These are phyloP conservation scores for Nebria salina DNA, from an alignment of 2,888 invertebrate genomes.

Conservation along the genomic window DNA sequence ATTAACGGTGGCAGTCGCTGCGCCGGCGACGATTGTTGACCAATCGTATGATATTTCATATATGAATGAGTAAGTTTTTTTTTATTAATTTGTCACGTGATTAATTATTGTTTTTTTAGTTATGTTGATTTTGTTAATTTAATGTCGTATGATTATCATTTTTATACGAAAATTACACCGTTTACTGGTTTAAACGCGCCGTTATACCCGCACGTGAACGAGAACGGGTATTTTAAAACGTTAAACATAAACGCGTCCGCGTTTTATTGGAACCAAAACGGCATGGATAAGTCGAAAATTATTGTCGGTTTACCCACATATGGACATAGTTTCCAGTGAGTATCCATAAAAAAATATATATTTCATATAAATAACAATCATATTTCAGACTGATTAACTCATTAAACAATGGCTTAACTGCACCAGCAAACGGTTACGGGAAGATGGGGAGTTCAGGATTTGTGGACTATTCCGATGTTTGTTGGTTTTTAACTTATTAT, in stretches of 20 bases:
- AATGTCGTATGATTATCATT: slow-evolving; percentile 94
- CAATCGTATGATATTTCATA: slow-evolving; percentile 81
- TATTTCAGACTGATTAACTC: slow-evolving; percentile 71
- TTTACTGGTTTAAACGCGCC: slow-evolving; percentile 89
- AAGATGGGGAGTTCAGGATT: slow-evolving; percentile 75
- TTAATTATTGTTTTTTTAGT: slow-evolving; percentile 58
- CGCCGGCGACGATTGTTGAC: slow-evolving; percentile 78
- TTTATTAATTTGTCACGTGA: background rate
- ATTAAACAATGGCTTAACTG: slow-evolving; percentile 72
- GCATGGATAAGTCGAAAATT: slow-evolving; percentile 80
- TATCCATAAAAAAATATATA: slow-evolving; percentile 28
- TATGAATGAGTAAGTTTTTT: slow-evolving; percentile 71
- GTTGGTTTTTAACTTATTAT: slow-evolving; percentile 69
- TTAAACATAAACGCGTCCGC: slow-evolving; percentile 86
- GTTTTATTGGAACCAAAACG: slow-evolving; percentile 78
- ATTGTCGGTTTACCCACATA: slow-evolving; percentile 89
- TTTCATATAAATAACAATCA: slow-evolving; percentile 17
- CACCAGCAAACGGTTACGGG: slow-evolving; percentile 78
- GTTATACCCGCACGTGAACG: slow-evolving; percentile 70
- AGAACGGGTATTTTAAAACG: slow-evolving; percentile 73
- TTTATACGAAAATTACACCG: slow-evolving; percentile 77
- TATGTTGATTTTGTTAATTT: slow-evolving; percentile 85
- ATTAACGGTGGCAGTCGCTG: slow-evolving; percentile 82
- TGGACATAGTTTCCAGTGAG: slow-evolving; percentile 79
- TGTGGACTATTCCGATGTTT: slow-evolving; percentile 75